A percentile compares a stretch with the other conserved stretches of the same genome.
Conservation (phyloP, 2,888 invertebrate species). For the Caenorhabditis sp. region DNA sequence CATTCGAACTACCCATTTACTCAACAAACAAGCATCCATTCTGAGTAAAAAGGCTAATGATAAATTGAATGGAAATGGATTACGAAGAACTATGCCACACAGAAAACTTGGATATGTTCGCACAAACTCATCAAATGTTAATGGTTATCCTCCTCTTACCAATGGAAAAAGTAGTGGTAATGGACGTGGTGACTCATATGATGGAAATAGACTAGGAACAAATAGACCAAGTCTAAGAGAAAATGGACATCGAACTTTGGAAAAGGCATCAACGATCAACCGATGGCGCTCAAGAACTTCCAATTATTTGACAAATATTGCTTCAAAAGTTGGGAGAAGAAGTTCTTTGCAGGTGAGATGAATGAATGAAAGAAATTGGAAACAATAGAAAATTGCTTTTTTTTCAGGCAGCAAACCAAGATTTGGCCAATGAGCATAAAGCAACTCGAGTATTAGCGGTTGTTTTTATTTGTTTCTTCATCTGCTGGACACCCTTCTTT, state of each 20-base stretch:
- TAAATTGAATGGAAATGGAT: slow-evolving; percentile 57
- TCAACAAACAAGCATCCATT: slow-evolving; percentile 76
- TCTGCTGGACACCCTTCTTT: slow-evolving; percentile 95
- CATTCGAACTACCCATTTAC: slow-evolving; percentile 85
- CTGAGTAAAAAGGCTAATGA: slow-evolving; percentile 58
- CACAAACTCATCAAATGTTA: slow-evolving; percentile 41
- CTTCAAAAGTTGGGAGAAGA: slow-evolving; percentile 49
- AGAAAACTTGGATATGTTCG: slow-evolving; percentile 59
- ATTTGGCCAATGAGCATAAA: slow-evolving; percentile 79
- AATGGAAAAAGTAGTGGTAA: slow-evolving; percentile 22
- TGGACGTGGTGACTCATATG: slow-evolving; percentile 22
- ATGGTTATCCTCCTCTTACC: not conserved
- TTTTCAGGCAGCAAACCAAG: slow-evolving; percentile 58
- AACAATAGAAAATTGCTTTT: not conserved
- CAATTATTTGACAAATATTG: slow-evolving; percentile 46
- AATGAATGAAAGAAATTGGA: not conserved
- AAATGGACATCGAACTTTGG: slow-evolving; percentile 41
- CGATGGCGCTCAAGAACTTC: slow-evolving; percentile 48
- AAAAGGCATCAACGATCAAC: slow-evolving; percentile 47
- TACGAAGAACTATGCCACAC: slow-evolving; percentile 63
- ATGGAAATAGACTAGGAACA: slow-evolving; percentile 19
- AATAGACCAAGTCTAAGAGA: slow-evolving; percentile 30
- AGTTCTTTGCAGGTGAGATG: slow-evolving; percentile 47
- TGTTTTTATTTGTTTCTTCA: slow-evolving; percentile 91
- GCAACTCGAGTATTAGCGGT: slow-evolving; percentile 94